Percentiles rank a stretch among this genome's conserved stretches.
Evolutionary conservation across 2,797 vertebrate genomes (phyloP).

Genomic region (Cirrhinus mrigala): DNA sequence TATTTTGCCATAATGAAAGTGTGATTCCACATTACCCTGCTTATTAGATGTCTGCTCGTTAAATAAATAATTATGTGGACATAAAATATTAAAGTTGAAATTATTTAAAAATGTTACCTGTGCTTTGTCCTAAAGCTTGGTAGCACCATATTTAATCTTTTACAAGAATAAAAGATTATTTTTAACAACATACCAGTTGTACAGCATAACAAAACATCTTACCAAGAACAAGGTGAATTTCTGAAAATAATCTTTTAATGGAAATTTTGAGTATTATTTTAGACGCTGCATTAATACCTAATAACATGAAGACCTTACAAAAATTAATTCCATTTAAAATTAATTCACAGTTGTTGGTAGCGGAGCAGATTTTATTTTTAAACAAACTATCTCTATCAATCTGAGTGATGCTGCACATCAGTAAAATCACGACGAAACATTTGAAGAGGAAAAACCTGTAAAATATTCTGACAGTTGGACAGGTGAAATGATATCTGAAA

Average conservation of each 20-base stretch:
- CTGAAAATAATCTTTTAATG: neutral
- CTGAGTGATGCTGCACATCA: constrained; percentile 24
- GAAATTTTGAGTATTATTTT: neutral
- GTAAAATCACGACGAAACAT: constrained; percentile 18
- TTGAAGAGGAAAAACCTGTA: neutral
- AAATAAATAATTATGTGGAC: neutral
- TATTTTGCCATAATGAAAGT: neutral
- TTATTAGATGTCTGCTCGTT: neutral
- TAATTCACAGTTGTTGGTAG: neutral
- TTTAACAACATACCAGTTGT: too few species aligned
- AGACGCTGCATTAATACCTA: neutral
- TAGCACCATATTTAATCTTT: too few species aligned
- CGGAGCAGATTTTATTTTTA: constrained; percentile 7
- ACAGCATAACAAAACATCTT: neutral
- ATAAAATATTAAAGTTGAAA: neutral
- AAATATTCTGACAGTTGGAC: constrained; percentile 46
- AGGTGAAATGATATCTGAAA: constrained; percentile 43
- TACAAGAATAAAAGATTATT: too few species aligned
- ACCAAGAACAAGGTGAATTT: neutral
- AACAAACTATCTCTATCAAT: neutral
- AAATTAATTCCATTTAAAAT: neutral
- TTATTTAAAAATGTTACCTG: neutral
- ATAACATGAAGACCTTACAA: neutral
- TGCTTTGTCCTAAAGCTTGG: neutral
- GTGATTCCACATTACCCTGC: neutral